Conservation (phyloP, 2,113 vertebrate genomes). For the Phocoena sinus region DNA sequence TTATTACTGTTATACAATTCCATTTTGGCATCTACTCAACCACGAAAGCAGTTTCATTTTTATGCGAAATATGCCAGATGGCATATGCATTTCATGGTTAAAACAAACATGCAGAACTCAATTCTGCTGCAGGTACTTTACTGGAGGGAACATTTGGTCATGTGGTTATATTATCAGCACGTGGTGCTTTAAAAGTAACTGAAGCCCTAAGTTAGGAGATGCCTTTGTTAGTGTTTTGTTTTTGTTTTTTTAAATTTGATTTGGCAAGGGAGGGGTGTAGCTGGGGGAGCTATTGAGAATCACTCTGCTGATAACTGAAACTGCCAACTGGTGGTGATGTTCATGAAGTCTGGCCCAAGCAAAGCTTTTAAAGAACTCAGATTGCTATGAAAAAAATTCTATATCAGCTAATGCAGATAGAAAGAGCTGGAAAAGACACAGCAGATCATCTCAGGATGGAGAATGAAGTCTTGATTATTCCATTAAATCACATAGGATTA, state of each 20-base stretch:
- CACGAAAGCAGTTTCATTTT: constrained; percentile 68
- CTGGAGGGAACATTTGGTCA: constrained; percentile 15
- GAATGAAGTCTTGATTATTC: background rate
- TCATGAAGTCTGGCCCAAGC: background rate
- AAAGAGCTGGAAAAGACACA: background rate
- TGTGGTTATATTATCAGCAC: constrained; percentile 14
- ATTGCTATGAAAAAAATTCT: background rate
- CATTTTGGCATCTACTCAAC: constrained; percentile 63
- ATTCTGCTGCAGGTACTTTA: background rate
- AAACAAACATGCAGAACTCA: constrained; percentile 37
- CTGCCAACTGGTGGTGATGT: background rate
- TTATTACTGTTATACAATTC: constrained; percentile 54
- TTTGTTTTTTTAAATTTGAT: background rate
- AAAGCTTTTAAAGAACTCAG: background rate
- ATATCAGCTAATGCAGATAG: background rate
- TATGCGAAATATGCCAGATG: constrained; percentile 56
- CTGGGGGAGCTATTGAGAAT: background rate
- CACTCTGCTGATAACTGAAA: background rate
- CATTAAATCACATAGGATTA: background rate
- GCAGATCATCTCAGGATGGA: background rate
- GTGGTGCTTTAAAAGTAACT: background rate
- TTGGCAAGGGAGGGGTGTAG: background rate
- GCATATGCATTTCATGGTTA: constrained; percentile 32
- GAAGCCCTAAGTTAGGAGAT: background rate
- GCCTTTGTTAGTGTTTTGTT: background rate